These are phyloP conservation scores for Nothoprocta perdicaria DNA, from an alignment of 2,113 vertebrate species.

Conservation along the genomic window DNA sequence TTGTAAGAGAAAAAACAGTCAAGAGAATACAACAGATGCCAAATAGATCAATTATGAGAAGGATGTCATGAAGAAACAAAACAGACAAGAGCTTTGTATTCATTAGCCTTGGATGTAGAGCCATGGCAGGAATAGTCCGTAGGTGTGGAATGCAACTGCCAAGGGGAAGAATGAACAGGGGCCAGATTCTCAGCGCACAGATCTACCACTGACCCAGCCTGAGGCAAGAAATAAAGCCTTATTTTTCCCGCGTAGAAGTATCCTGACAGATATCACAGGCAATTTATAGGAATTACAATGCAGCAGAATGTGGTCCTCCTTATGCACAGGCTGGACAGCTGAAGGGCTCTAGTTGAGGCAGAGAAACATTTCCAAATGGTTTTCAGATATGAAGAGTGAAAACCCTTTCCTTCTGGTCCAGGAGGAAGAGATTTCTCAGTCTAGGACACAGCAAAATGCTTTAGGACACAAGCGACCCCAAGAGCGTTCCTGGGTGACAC, in stretches of 20 bases:
- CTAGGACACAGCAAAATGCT: neutral
- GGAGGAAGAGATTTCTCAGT: neutral
- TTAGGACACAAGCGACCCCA: accelerated
- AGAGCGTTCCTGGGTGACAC: neutral
- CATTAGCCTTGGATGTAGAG: neutral
- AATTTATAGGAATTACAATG: accelerated
- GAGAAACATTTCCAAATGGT: neutral
- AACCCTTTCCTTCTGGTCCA: neutral
- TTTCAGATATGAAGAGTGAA: neutral
- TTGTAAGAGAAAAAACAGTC: neutral
- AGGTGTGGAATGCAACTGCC: neutral
- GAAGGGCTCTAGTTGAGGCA: neutral
- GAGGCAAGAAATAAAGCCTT: neutral
- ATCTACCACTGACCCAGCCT: accelerated
- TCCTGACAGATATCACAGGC: neutral
- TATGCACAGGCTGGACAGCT: neutral
- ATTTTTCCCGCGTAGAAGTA: neutral
- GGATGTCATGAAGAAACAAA: neutral
- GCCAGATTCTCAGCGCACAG: neutral
- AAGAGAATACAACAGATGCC: neutral
- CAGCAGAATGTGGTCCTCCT: neutral
- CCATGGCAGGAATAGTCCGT: neutral
- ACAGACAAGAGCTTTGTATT: neutral
- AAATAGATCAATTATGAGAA: neutral
- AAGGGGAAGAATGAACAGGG: neutral